Evolutionary conservation across 2,113 vertebrate genomes (phyloP), one percentile per base, ranked within the genome.

Genomic region (Prionailurus bengalensis): DNA sequence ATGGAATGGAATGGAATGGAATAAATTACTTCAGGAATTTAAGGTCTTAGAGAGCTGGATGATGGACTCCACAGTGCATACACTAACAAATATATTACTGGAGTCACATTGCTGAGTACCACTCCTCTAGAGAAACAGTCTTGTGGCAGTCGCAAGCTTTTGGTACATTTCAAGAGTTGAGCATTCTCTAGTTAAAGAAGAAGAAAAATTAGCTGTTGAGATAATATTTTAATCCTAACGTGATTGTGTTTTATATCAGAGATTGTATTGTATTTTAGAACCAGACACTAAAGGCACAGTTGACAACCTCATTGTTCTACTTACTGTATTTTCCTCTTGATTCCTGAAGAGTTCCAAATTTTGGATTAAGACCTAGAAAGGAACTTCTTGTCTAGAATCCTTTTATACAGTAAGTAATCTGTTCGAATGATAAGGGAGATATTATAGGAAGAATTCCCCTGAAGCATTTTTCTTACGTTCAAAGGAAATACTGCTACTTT

Each of bases 231-330:
- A 91, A 92, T 86, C 29, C 71, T 87, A 81, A 81, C 68, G 51
- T 89, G 78, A 92, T 65, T 74, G 21, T 76, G 7, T 29, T 92
- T 95, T 33, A 21, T 87, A 73, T 86, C 29, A 88, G 31, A 25
- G 36, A 79, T 92, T 83, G 55, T 42, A 48, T 87, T 25, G 7
- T 97, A 79, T 89, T 96, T 95, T 94, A 94, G 76, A 93, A 89
- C 55, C 53, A 85, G 73, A 84, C 36, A 78, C 33, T 94, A 89
- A 94, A 91, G 82, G 55, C 55, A 63, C 8, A 81, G 19, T 84
- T 66, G 17, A 55, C 23, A 91, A 16, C 42, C 80, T 84, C 3
- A 29, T 94, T 79, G 61, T 94, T 91, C 53, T 93, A 89, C 15
- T 6, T 82, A 65, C 61, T 82, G 86, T 16, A 10, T 80, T 80